Evolutionary conservation across 2,888 invertebrate genomes (phyloP), one percentile per base, ranked within the genome.

Genomic region (Zeuzera pyrina): DNA sequence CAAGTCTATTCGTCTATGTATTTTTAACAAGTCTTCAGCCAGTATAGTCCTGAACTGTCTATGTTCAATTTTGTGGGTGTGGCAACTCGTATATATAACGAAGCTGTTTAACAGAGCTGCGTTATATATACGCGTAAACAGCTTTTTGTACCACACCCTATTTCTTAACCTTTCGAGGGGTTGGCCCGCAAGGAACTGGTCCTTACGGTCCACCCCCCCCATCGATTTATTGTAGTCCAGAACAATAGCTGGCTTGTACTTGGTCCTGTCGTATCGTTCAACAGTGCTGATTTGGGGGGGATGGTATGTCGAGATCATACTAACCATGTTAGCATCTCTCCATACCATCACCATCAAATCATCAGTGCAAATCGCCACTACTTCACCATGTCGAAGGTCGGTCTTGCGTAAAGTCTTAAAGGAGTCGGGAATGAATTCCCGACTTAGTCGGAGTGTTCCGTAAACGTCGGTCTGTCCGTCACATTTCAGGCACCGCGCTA

Each of bases 311-410:
- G 31, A 35, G 24, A 35, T 35, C 23, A 35, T 12, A 15, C 25
- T 24, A 6, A 19, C 47, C 10, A 51, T n/a, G 22, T 49, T 54
- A 13, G 47, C 27, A 38, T 57, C 40, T 45, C 56, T 30, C 47
- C 69, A 44, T 61, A 69, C 29, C 62, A 71, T 41, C 53, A 76
- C 38, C 55, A 70, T 41, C 36, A 58, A 46, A 32, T 57, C 55
- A 19, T 19, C 8, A 19, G 5, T 6, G 21, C 42, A 31, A 5
- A 14, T 43, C 1, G 40, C 35, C 34, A 47, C 41, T 23, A 44
- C 30, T 29, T 50, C 43, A 25, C 45, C 48, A 5, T 35, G 30
- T 28, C 45, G 38, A 7, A 50, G 19, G 8, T 52, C 47, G 11
- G 35, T 35, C 33, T 45, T 47, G 1, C 31, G 38, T 8, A 47